Base-by-base conservation (phyloP, 2,888 invertebrate species). In the Polydrusus pterygomalis region DNA sequence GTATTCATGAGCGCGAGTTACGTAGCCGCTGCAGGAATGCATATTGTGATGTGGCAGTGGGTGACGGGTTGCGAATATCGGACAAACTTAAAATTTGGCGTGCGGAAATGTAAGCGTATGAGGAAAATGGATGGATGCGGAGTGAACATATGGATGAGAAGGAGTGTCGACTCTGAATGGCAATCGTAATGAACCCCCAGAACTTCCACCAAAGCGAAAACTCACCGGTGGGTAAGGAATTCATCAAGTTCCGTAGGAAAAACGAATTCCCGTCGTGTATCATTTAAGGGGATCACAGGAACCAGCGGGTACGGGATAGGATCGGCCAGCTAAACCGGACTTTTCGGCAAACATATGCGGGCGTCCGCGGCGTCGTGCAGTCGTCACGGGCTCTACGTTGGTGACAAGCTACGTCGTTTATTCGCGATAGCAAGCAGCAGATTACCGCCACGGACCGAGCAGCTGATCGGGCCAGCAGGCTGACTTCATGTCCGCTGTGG, bases 191-290 rank as follows among this genome's bases (percentile, higher is more conserved):
- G 25, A 69, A 56, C 69, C 69, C 69, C 65, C 63, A 49, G 54
- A 47, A 60, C 76, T 78, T 76, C 75, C 77, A 75, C 72, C 63
- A 71, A 76, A 74, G 74, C 70, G 73, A 67, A 43, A 82, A 86
- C 86, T 86, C 86, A 86, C 86, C 86, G 82, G 82, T 82, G 82
- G 86, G 85, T 82, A 86, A 83, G 82, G 86, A 84, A 83, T 82
- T 84, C 84, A 86, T 85, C 84, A 86, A 82, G 83, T 84, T 84
- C 82, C 85, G 84, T 79, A 86, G 83, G 81, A 84, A 82, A 83
- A 85, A 86, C 79, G 85, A 82, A 81, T 84, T 34, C 10, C 34
- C 85, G 85, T 81, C 82, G 83, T 84, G 85, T 84, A 85, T 85
- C 86, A 86, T 86, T 84, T 84, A 83, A 82, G 77, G 78, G 79